A percentile compares a stretch with the other conserved stretches of the same genome.
Conservation (phyloP, 2,888 invertebrate species). For the Aphrophora alni region DNA sequence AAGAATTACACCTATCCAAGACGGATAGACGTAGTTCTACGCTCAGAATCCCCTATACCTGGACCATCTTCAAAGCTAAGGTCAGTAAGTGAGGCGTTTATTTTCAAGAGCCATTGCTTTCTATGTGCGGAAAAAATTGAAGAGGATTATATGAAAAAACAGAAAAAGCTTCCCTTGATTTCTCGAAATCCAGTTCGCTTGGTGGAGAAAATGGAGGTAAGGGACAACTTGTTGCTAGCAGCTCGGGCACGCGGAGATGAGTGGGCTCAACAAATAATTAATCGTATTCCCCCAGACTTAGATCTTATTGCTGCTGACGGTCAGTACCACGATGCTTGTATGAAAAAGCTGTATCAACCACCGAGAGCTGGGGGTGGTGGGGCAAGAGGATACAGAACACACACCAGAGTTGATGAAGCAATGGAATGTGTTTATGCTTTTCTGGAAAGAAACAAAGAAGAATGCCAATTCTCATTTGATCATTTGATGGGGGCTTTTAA, state of each 20-base stretch:
- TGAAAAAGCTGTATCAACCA: background rate
- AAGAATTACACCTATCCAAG: too few relatives aligned
- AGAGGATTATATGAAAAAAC: too few relatives aligned
- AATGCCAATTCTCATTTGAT: slow-evolving; percentile 41
- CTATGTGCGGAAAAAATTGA: too few relatives aligned
- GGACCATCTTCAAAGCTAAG: too few relatives aligned
- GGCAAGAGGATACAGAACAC: background rate
- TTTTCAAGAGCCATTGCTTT: too few relatives aligned
- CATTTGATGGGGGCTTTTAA: slow-evolving; percentile 33
- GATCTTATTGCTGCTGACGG: slow-evolving; percentile 10
- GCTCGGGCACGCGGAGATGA: slow-evolving; percentile 2
- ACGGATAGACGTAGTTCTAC: too few relatives aligned
- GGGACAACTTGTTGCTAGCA: background rate
- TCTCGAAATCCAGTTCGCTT: too few relatives aligned
- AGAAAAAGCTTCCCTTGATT: too few relatives aligned
- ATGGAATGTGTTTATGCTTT: slow-evolving; percentile 20
- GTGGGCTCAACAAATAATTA: slow-evolving; percentile 10
- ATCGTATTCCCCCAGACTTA: background rate
- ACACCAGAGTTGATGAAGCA: slow-evolving; percentile 13
- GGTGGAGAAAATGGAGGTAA: too few relatives aligned
- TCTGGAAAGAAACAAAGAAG: slow-evolving; percentile 33
- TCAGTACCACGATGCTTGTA: background rate
- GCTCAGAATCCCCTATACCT: too few relatives aligned
- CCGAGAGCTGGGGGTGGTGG: background rate
- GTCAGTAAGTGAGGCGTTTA: too few relatives aligned